Conservation (phyloP, 2,113 vertebrate genomes). For the Oncorhynchus kisutch region DNA sequence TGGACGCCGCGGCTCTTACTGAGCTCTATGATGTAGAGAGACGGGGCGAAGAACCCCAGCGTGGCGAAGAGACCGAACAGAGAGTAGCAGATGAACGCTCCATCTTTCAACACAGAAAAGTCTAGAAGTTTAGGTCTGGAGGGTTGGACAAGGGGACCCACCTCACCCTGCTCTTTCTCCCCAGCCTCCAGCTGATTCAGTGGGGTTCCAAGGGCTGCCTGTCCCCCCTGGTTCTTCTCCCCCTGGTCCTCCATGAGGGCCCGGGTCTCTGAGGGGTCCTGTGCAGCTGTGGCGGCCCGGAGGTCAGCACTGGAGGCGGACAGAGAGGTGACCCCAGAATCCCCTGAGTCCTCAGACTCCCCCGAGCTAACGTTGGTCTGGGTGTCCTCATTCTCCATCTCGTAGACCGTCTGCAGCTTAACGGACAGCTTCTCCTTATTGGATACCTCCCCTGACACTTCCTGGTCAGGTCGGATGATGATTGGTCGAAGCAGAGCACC, state of each 20-base stretch:
- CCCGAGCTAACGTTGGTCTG: slow-evolving; percentile 77
- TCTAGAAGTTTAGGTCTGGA: slow-evolving; percentile 76
- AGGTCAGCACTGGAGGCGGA: slow-evolving; percentile 79
- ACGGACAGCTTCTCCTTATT: slow-evolving; percentile 18
- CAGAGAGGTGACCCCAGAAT: slow-evolving; percentile 86
- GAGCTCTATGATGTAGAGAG: slow-evolving; percentile 90
- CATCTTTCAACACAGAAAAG: slow-evolving; percentile 86
- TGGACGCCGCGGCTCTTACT: slow-evolving; percentile 83
- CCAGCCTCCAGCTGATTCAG: background rate
- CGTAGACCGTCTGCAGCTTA: slow-evolving; percentile 66
- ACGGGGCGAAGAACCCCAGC: slow-evolving; percentile 92
- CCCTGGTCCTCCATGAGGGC: slow-evolving; percentile 12
- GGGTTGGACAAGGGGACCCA: background rate
- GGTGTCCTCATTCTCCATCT: slow-evolving; percentile 79
- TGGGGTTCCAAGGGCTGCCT: background rate
- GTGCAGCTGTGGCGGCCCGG: slow-evolving; percentile 37
- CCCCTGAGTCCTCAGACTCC: slow-evolving; percentile 77
- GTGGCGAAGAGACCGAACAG: slow-evolving; percentile 94
- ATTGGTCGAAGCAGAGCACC: slow-evolving; percentile 87
- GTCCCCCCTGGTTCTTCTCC: slow-evolving; percentile 36
- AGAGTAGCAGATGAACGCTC: slow-evolving; percentile 88
- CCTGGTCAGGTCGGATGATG: slow-evolving; percentile 62
- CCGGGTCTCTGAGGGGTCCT: slow-evolving; percentile 14
- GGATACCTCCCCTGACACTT: slow-evolving; percentile 13
- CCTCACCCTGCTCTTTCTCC: slow-evolving; percentile 9